Conservation (phyloP, 2,888 invertebrate species). For the Cosmopolites sordidus region DNA sequence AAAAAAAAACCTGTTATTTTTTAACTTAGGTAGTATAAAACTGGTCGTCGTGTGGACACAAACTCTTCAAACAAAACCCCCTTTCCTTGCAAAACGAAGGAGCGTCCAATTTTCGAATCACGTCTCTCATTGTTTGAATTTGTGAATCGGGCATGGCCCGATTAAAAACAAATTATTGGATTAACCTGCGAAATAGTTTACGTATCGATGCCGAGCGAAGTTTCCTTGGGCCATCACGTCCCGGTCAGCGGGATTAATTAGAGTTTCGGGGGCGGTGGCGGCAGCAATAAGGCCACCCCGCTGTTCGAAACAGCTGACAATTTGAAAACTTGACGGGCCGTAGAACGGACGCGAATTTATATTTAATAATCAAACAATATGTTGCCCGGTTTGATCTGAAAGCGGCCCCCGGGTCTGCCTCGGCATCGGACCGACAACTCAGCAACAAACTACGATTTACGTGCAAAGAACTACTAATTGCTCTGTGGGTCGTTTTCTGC, state of each 20-base stretch:
- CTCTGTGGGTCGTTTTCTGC: conserved; percentile 2
- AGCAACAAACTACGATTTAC: conserved; percentile 30
- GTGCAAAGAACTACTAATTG: conserved; percentile 24
- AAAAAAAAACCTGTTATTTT: too few species aligned
- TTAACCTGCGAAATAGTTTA: conserved; percentile 36
- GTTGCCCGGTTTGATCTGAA: conserved; percentile 31
- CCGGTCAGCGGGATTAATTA: conserved; percentile 43
- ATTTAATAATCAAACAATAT: conserved; percentile 42
- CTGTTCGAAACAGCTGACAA: conserved; percentile 44
- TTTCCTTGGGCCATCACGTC: conserved; percentile 36
- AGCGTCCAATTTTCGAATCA: neutral
- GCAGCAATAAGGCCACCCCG: conserved; percentile 20
- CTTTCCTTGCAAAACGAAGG: too few species aligned
- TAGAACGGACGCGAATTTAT: conserved; percentile 39
- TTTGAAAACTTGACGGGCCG: conserved; percentile 39
- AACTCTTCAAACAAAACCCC: too few species aligned
- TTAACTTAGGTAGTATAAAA: too few species aligned
- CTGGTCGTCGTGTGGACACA: too few species aligned
- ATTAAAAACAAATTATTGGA: conserved; percentile 38
- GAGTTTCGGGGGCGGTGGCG: conserved; percentile 13
- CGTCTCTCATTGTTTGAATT: conserved; percentile 26
- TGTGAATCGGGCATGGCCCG: conserved; percentile 36
- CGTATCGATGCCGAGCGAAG: conserved; percentile 37
- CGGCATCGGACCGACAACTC: conserved; percentile 29
- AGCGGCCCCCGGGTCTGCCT: conserved; percentile 16